Base-by-base conservation (phyloP, 2,888 invertebrate genomes). In the Lasioglossum figueresi region DNA sequence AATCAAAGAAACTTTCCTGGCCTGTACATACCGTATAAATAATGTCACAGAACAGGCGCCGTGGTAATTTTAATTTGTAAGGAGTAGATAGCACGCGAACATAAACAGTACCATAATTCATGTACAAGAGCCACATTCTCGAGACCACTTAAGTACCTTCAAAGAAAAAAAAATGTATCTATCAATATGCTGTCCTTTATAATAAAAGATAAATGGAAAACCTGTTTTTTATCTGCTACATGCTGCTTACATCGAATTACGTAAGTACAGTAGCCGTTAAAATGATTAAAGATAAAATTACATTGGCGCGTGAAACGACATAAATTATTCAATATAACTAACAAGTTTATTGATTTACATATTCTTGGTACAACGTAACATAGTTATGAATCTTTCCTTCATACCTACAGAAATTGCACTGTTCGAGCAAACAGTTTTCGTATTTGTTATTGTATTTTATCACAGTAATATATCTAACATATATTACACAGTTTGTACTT, bases 121-220 rank as follows among this genome's bases (percentile, higher is more conserved):
- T 88, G 87, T 90, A 84, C 84, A 81, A 89, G 85, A 90, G 79
- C 87, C 87, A 85, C 87, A 83, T 91, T 91, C 83, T 79, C 84
- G 88, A 90, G 86, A 91, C 88, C 91, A 91, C 88, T 88, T 87
- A 91, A 90, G 89, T 92, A 92, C 89, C 91, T 91, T 85, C 76
- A 76, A 79, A 79, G 88, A 70, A 81, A 77, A 82, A 86, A 76
- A 83, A 86, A 88, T 88, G 84, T 92, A 84, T 93, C 90, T 92
- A 89, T 90, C 89, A 86, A 88, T 91, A 89, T 91, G 92, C 89
- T 92, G 90, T 92, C 92, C 91, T 92, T 92, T 92, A 88, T 92
- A 92, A 92, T 92, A 92, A 92, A 88, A 88, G 66, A 73, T 23
- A 76, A 76, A 74, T 31, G 52, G 79, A 63, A 82, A 63, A 45